Base-by-base conservation (phyloP, 2,888 invertebrate species). In the Amphiduros pacificus region DNA sequence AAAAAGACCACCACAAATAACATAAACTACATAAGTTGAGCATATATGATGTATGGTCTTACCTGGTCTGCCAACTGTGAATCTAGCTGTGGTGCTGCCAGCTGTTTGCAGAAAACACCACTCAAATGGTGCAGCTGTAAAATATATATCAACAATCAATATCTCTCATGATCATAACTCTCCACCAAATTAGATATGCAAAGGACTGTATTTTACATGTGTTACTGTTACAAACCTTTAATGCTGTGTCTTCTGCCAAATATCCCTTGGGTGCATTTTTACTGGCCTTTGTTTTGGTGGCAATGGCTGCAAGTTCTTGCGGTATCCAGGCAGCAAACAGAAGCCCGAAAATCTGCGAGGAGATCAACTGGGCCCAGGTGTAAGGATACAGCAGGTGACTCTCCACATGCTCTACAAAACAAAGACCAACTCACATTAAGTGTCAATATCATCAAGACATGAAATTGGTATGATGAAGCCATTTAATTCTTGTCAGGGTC, bases 331-430 rank as follows among this genome's bases (percentile, higher is more conserved):
- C 82, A 0, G 87, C 84, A 59, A 95, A 83, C 55, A 94, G 85
- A 52, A 88, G 86, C 0, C 91, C 90, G 49, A 94, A 82, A 65
- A 93, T 86, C 78, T 92, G 91, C 0, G 89, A 87, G 0, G 93
- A 87, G 62, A 88, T 87, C 51, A 92, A 84, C 59, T 94, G 87
- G 0, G 95, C 92, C 94, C 94, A 94, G 32, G 89, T 87, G 77
- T 95, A 94, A 17, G 92, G 90, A 80, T 95, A 89, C 0, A 87
- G 88, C 20, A 95, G 79, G 49, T 92, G 86, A 11, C 54, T 53
- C 61, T 73, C 68, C 3, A 77, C 71, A 67, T 73, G 69, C 24
- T 71, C 80, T n/a, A n/a, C n/a, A n/a, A n/a, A n/a, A n/a, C n/a
- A n/a, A n/a, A n/a, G n/a, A n/a, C 36, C 17, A 36, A 9, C 36